These are phyloP conservation scores for Andrena cerasifolii DNA, from an alignment of 1,140 invertebrate genomes.

Conservation along the genomic window DNA sequence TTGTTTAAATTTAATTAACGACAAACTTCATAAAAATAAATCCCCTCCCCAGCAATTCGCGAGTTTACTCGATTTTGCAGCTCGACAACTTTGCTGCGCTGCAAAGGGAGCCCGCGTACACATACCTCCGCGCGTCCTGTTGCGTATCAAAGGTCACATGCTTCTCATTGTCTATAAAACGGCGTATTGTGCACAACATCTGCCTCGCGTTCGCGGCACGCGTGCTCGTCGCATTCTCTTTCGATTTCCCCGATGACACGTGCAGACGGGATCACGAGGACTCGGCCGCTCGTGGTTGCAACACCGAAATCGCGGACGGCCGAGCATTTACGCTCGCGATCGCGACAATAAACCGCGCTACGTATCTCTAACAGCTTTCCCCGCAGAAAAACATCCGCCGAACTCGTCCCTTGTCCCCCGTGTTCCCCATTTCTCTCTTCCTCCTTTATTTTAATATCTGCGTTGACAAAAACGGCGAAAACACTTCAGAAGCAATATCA, in stretches of 20 bases:
- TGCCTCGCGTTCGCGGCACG: conserved; percentile 19
- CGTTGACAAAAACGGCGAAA: neutral
- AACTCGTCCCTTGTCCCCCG: too few relatives aligned
- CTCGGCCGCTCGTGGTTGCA: neutral
- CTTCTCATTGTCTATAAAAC: conserved; percentile 31
- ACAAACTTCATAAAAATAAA: too few relatives aligned
- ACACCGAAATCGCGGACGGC: neutral
- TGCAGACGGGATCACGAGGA: neutral
- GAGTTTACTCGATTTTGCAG: neutral
- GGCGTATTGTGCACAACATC: conserved; percentile 31
- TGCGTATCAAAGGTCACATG: conserved; percentile 33
- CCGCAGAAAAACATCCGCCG: too few relatives aligned
- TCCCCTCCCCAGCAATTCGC: neutral
- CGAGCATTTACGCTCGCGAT: neutral
- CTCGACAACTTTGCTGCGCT: neutral
- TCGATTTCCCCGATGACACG: conserved; percentile 5
- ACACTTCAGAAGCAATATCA: conserved; percentile 27
- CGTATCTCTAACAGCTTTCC: neutral
- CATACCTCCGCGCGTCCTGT: neutral
- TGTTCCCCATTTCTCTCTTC: too few relatives aligned
- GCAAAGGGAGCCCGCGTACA: neutral
- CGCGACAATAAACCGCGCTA: neutral
- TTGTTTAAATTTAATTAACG: too few relatives aligned
- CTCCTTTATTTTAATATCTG: neutral
- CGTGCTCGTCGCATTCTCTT: neutral